phyloP scores from a whole-genome alignment of 2,797 vertebrate species.

The Erethizon dorsatum region DNA sequence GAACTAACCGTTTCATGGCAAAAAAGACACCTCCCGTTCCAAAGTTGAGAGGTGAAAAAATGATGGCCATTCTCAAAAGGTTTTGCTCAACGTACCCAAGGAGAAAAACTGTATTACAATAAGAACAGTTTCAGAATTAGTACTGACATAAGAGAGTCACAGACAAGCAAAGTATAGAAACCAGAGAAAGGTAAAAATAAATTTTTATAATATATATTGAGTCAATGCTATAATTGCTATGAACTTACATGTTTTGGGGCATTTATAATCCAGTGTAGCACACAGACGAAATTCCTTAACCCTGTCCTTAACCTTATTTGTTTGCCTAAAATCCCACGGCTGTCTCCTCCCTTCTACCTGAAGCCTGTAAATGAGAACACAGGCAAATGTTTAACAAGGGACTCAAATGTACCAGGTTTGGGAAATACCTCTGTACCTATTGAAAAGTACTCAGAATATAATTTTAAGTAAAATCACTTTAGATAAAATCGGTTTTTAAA shows the following conservation, averaged over 20 bases:
- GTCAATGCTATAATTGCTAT: background rate
- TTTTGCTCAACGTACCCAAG: constrained; percentile 93
- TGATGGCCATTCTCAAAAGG: constrained; percentile 97
- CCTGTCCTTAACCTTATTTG: background rate
- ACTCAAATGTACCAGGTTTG: background rate
- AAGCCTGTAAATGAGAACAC: background rate
- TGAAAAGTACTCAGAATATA: background rate
- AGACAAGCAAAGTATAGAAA: background rate
- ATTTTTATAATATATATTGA: constrained; percentile 21
- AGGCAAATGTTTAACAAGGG: background rate
- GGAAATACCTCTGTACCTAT: background rate
- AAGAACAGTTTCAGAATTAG: background rate
- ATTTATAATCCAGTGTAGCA: background rate
- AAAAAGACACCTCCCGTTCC: constrained; percentile 95
- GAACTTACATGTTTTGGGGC: background rate
- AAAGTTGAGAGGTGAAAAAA: constrained; percentile 95
- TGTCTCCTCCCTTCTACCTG: background rate
- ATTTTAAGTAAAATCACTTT: constrained; percentile 19
- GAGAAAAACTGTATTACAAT: constrained; percentile 8
- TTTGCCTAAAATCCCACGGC: background rate
- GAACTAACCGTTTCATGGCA: constrained; percentile 94
- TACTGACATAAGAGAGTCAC: constrained; percentile 53
- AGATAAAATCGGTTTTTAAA: background rate
- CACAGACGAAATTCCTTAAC: background rate
- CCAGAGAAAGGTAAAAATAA: background rate